phyloP scores from a whole-genome alignment of 2,888 invertebrate genomes.

The Netelia melanura region DNA sequence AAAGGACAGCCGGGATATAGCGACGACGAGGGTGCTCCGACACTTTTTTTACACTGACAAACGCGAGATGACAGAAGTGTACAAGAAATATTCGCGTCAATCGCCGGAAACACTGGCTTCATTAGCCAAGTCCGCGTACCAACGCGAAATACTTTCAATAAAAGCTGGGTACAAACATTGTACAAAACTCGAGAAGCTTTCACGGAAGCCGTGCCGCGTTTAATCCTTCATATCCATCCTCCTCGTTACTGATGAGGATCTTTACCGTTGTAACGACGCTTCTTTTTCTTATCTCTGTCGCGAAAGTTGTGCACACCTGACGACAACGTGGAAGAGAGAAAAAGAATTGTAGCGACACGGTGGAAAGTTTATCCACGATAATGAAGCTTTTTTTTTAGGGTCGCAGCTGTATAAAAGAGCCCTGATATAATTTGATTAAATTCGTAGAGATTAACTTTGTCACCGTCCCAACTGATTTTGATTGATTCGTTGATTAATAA shows the following conservation, averaged over 20 bases:
- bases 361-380: background rate
- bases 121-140: slow-evolving; percentile 44
- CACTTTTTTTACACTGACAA: slow-evolving; percentile 8
- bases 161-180: slow-evolving; percentile 46
- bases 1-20: background rate
- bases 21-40: background rate
- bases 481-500: too few species aligned
- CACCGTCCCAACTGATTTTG: too few species aligned
- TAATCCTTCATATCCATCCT: slow-evolving; percentile 35
- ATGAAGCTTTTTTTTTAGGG: background rate
- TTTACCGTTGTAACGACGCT: background rate
- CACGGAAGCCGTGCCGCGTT: background rate
- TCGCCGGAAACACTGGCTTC: slow-evolving; percentile 52
- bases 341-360: background rate
- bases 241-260: slow-evolving; percentile 1
- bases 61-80: slow-evolving; percentile 19
- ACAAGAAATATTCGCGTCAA: slow-evolving; percentile 61
- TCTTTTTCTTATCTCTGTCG: background rate
- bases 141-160: slow-evolving; percentile 55
- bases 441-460: too few species aligned
- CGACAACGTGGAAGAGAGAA: background rate
- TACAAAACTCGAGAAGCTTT: slow-evolving; percentile 23
- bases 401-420: background rate
- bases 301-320: slow-evolving; percentile 8
- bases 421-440: too few species aligned